Conservation (phyloP, 2,888 invertebrate genomes). For the Eulithis prunata region DNA sequence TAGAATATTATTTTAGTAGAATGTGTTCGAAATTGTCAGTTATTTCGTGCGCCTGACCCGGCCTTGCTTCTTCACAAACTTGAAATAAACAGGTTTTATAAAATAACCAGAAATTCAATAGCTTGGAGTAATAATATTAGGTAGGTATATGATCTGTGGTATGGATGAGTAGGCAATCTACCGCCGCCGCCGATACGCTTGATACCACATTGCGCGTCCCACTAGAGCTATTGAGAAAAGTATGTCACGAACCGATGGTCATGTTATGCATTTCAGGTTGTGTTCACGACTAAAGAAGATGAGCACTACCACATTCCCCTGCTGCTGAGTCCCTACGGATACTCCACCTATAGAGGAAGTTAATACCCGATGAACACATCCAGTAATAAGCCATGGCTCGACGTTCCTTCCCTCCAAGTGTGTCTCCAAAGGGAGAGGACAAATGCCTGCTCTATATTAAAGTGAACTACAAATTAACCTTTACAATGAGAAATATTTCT, state of each 20-base stretch:
- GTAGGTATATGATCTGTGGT: too few species aligned
- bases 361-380: conserved; percentile 53
- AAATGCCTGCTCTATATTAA: too few species aligned
- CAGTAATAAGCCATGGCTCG: neutral
- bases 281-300: conserved; percentile 86
- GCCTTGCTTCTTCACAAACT: neutral
- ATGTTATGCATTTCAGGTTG: conserved; percentile 79
- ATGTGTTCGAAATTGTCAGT: neutral
- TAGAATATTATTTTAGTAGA: too few species aligned
- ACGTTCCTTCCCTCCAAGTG: neutral
- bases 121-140: too few species aligned
- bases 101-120: neutral
- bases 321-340: conserved; percentile 90
- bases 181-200: neutral
- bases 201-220: neutral
- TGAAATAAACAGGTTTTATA: neutral
- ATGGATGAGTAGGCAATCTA: too few species aligned
- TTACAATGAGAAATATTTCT: too few species aligned
- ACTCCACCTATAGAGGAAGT: conserved; percentile 90
- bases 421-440: too few species aligned
- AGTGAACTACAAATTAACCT: too few species aligned
- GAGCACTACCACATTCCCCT: conserved; percentile 91
- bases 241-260: neutral
- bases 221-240: neutral
- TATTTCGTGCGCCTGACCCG: neutral